Evolutionary conservation across 2,888 invertebrate genomes (phyloP).

Genomic region (Xanthia togata): DNA sequence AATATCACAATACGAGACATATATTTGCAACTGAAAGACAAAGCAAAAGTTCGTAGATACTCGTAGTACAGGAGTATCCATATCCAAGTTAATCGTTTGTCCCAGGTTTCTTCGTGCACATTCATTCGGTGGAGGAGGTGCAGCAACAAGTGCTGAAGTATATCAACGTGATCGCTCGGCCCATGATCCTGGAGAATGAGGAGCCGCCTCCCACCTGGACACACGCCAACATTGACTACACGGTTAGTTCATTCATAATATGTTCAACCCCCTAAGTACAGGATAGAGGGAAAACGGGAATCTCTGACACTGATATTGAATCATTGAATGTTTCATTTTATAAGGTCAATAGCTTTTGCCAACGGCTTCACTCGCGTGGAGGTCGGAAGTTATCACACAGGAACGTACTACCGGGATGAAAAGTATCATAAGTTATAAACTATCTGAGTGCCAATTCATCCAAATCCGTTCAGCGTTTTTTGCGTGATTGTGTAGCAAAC

Average conservation of each 20-base stretch:
- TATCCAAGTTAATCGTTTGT: constrained; percentile 38
- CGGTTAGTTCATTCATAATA: constrained; percentile 88
- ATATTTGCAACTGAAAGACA: neutral
- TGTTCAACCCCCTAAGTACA: neutral
- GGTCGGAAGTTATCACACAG: too few relatives aligned
- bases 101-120: constrained; percentile 97
- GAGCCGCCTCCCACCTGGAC: constrained; percentile 97
- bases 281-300: neutral
- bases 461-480: too few relatives aligned
- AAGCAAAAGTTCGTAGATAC: neutral
- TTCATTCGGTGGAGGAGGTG: constrained; percentile 98
- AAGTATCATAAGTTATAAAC: too few relatives aligned
- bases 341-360: too few relatives aligned
- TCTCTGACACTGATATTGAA: neutral
- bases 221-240: constrained; percentile 96
- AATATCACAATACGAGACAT: neutral
- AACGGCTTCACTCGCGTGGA: too few relatives aligned
- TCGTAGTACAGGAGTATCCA: neutral
- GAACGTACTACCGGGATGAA: too few relatives aligned
- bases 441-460: too few relatives aligned
- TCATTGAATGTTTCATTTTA: neutral
- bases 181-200: constrained; percentile 93
- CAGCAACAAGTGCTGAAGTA: constrained; percentile 99
- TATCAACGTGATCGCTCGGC: constrained; percentile 97
- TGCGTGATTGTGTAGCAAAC: too few relatives aligned